Conservation (phyloP, 2,113 vertebrate species). For the Ictalurus punctatus region DNA sequence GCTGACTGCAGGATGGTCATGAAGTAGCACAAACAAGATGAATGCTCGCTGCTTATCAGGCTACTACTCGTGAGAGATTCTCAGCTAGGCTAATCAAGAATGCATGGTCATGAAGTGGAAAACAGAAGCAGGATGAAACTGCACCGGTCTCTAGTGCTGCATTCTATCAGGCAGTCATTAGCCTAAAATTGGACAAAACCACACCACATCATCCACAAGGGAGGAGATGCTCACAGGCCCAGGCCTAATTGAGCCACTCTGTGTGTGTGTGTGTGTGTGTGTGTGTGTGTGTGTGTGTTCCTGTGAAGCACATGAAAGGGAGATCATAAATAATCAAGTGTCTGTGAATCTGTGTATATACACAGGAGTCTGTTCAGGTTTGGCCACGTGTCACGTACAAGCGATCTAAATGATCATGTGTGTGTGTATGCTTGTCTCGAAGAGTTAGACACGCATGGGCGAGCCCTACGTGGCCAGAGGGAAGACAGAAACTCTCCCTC, state of each 20-base stretch:
- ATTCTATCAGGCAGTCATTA: conserved; percentile 47
- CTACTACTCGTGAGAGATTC: not conserved
- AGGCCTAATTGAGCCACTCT: conserved; percentile 8
- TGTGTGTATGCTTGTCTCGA: conserved; percentile 46
- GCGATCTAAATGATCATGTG: conserved; percentile 55
- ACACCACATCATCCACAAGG: conserved; percentile 39
- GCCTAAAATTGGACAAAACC: conserved; percentile 38
- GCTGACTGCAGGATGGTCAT: not conserved
- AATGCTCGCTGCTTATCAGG: not conserved
- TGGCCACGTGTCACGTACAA: conserved; percentile 50
- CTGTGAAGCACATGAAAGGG: conserved; percentile 15
- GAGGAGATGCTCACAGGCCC: conserved; percentile 14
- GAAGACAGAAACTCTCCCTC: conserved; percentile 29
- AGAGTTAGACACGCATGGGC: conserved; percentile 52
- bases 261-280: conserved; percentile 19
- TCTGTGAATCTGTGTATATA: conserved; percentile 44
- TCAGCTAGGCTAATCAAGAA: conserved; percentile 20
- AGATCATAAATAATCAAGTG: conserved; percentile 47
- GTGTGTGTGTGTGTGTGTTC: conserved; percentile 15
- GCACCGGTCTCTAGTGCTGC: conserved; percentile 23
- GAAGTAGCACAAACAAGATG: not conserved
- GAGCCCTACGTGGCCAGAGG: conserved; percentile 43
- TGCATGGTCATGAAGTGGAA: conserved; percentile 18
- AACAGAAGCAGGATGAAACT: conserved; percentile 16
- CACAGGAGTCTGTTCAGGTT: conserved; percentile 35